Evolutionary conservation across 2,888 invertebrate species (phyloP), one percentile per base, ranked within the genome.

Genomic region (Tromatobia lineatoria): DNA sequence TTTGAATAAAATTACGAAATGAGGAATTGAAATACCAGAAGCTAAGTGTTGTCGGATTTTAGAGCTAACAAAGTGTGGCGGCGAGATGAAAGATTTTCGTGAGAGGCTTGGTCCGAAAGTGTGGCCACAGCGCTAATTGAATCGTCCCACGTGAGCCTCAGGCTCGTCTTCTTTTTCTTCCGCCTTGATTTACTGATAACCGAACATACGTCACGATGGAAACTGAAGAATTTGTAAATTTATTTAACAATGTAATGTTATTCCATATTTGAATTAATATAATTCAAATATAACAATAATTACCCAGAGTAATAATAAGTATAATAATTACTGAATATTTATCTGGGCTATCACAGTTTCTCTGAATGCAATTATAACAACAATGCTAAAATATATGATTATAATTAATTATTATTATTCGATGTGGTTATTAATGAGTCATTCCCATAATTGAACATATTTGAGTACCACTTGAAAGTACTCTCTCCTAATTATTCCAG

Each of bases 11-110:
- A 25, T 57, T 57, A 57, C 54, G 54, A 57, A 57, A 57, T 15
- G 6, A 23, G 3, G 25, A 57, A 23, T 57, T 25, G 25, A 10
- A 57, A 13, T 57, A 25, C 25, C 52, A 54, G 18, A 13, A 57
- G 23, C 54, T 13, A 57, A 25, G 54, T 20, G n/a, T 3, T 57
- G 23, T 25, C 13, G 54, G 54, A 25, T 57, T 23, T 15, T 13
- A 25, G 54, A 57, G 54, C 25, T 25, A 20, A 57, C 54, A 13
- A 25, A n/a, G 50, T 25, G 54, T 23, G 20, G 54, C 73, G 73
- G 73, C 59, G 18, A 59, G 59, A 73, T 73, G 59, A 73, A 59
- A 73, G 73, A 59, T 45, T 59, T 59, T 73, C 59, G 59, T 59
- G 59, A 59, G 73, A 59, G 59, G n/a, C 57, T 42, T 61, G n/a